These are phyloP conservation scores for Drosophila chauvacae DNA, from an alignment of 1,140 invertebrate species.

Conservation along the genomic window DNA sequence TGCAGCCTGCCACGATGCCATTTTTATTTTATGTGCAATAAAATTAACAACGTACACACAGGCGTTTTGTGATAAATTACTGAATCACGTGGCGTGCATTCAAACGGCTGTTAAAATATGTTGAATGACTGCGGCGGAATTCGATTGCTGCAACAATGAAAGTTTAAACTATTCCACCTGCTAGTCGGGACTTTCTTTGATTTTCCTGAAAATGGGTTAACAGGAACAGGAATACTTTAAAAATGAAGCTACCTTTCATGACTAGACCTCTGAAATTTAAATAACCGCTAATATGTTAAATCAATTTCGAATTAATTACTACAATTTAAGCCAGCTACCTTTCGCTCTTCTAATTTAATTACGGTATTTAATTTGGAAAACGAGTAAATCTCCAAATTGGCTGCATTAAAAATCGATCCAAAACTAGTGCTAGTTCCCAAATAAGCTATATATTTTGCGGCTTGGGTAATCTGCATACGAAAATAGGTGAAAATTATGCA, in stretches of 20 bases:
- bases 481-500: slow-evolving; percentile 72
- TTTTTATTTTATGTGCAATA: slow-evolving; percentile 82
- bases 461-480: slow-evolving; percentile 11
- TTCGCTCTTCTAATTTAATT: not conserved
- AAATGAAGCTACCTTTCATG: not conserved
- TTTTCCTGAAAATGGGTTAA: slow-evolving; percentile 3
- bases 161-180: slow-evolving; percentile 31
- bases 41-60: slow-evolving; percentile 84
- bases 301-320: not conserved
- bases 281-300: not conserved
- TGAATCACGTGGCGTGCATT: slow-evolving; percentile 79
- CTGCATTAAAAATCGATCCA: slow-evolving; percentile 12
- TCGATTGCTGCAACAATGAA: slow-evolving; percentile 21
- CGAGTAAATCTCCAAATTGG: not conserved
- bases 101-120: slow-evolving; percentile 78
- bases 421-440: slow-evolving; percentile 23
- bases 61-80: slow-evolving; percentile 84
- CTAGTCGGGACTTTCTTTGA: slow-evolving; percentile 20
- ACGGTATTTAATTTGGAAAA: not conserved
- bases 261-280: not conserved
- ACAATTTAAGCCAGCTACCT: not conserved
- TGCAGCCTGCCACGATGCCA: slow-evolving; percentile 22
- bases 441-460: slow-evolving; percentile 21
- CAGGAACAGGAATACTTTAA: not conserved
- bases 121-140: slow-evolving; percentile 68